Conservation (phyloP, 2,113 vertebrate genomes). For the Mus musculus region GRCm39 chr3:123481001-123481500, state of each 20-base stretch:
- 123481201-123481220: slow-evolving; percentile 1
- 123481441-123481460: slow-evolving; percentile 37
- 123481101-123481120: not conserved
- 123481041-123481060: not conserved
- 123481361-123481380: not conserved
- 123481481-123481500: not conserved
- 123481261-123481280: not conserved
- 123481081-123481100: not conserved
- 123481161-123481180: not conserved
- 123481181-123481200: not conserved
- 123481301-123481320: not conserved
- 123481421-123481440: not conserved
- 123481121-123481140: rapidly evolving
- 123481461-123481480: not conserved
- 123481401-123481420: not conserved
- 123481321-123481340: not conserved
- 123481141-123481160: not conserved
- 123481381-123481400: not conserved
- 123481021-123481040: not conserved
- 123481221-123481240: not conserved
- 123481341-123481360: not conserved
- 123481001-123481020: not conserved
- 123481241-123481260: not conserved
- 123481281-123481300: not conserved
- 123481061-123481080: not conserved